A percentile compares a stretch with the other conserved stretches of the same genome.
Evolutionary conservation across 1,140 invertebrate species (phyloP).

Genomic region (Gryon sp.): DNA sequence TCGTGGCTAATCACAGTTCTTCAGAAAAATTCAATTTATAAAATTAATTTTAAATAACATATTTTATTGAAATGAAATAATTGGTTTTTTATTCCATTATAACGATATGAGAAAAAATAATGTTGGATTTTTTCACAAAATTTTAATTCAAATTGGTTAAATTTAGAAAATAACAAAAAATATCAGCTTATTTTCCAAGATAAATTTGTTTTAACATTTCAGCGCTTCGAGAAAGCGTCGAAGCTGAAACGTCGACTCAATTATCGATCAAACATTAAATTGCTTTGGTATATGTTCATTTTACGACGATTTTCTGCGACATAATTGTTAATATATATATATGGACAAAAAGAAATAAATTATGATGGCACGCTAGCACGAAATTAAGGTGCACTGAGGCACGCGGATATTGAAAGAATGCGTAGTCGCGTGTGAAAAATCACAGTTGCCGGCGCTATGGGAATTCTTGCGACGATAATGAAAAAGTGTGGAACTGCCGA

Average conservation of each 20-base stretch:
- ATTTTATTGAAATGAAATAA: too few species aligned
- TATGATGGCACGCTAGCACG: constrained; percentile 26
- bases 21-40: constrained; percentile 1
- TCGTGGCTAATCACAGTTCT: constrained; percentile 35
- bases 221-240: constrained; percentile 12
- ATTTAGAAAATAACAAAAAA: too few species aligned
- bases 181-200: too few species aligned
- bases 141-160: too few species aligned
- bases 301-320: constrained; percentile 25
- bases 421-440: constrained; percentile 36
- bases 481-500: too few species aligned
- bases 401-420: constrained; percentile 14
- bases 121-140: too few species aligned
- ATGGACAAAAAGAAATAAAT: constrained; percentile 26
- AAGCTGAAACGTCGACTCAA: constrained; percentile 3
- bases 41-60: too few species aligned
- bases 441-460: constrained; percentile 21
- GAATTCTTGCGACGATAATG: constrained; percentile 22
- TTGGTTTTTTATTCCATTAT: too few species aligned
- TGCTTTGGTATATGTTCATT: constrained; percentile 11
- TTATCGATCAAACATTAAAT: constrained; percentile 45
- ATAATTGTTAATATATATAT: constrained; percentile 29
- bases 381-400: constrained; percentile 1
- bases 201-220: not conserved
- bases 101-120: too few species aligned